phyloP scores from a whole-genome alignment of 2,888 invertebrate genomes.

The Drosophila meridionalis region DNA sequence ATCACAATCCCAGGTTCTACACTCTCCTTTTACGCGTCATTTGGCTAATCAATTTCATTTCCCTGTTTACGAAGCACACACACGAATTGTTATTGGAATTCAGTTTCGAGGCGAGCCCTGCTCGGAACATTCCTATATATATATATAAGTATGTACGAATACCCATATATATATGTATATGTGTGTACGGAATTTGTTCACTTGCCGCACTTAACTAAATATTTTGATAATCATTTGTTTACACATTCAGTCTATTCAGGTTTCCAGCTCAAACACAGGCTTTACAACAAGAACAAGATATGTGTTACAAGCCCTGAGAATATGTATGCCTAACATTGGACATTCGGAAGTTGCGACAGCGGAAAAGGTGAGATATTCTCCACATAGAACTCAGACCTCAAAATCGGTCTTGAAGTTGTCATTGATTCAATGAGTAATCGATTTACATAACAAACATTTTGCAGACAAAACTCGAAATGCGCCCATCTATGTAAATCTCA shows the following conservation, averaged over 20 bases:
- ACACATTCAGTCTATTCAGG: conserved; percentile 28
- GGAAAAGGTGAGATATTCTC: conserved; percentile 11
- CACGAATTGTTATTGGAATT: conserved; percentile 13
- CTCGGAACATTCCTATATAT: neutral
- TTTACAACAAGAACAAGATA: conserved; percentile 3
- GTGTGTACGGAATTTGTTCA: conserved; percentile 39
- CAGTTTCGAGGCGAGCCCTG: neutral
- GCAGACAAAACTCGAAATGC: neutral
- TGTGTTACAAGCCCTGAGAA: conserved; percentile 25
- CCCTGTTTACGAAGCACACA: conserved; percentile 41
- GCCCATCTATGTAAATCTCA: conserved; percentile 3
- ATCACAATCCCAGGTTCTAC: neutral
- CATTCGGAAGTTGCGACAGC: conserved; percentile 25
- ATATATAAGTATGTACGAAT: neutral
- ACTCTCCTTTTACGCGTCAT: neutral
- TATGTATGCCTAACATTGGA: conserved; percentile 19
- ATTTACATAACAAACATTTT: neutral
- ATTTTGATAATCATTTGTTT: conserved; percentile 65
- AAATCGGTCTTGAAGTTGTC: neutral
- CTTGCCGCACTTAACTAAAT: conserved; percentile 70
- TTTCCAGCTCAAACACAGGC: conserved; percentile 38
- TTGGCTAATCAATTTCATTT: conserved; percentile 53
- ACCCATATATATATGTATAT: neutral
- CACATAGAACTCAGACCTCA: neutral
- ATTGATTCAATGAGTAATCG: neutral